Evolutionary conservation across 2,888 invertebrate species (phyloP), one percentile per base, ranked within the genome.

Genomic region (Ectobius pallidus): DNA sequence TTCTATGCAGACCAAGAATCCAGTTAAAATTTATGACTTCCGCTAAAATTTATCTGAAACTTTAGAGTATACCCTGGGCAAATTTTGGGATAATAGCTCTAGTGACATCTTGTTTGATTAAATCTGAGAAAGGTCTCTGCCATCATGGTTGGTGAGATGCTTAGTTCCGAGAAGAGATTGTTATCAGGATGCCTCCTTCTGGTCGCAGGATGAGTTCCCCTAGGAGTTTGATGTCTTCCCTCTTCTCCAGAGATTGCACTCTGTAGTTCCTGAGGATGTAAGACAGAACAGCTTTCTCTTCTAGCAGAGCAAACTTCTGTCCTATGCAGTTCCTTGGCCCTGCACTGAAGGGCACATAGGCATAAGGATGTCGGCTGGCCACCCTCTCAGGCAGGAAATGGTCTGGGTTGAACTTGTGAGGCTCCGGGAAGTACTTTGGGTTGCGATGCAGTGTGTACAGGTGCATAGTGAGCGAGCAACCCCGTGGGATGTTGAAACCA

Each of bases 361-460:
- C n/a, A n/a, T n/a, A n/a, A n/a, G n/a, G n/a, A n/a, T n/a, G 44
- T n/a, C 44, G 9, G 18, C 69, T 7, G 76, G 74, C 76, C 79
- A 79, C 73, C 77, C 74, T 68, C 78, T 78, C 71, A 78, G 73
- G 75, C 78, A 73, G 0, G 79, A 78, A 58, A 78, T 79, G 52
- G 78, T 78, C 71, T 79, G 78, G n/a, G n/a, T n/a, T n/a, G n/a
- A n/a, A 39, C 78, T 79, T 49, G 52, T 52, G 32, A 49, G 52
- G 69, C 80, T 73, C 84, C 86, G 0, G 85, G 85, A 76, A 4
- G 4, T 2, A n/a, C n/a, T n/a, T n/a, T 1, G 44, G 44, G 14
- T 44, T 3, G n/a, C 44, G 44, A 44, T 92, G 92, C 9, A 90
- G 77, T 77, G 90, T 88, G 77, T 82, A 88, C 16, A 90, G 87